phyloP scores from a whole-genome alignment of 2,113 vertebrate species.

The Eonycteris spelaea region DNA sequence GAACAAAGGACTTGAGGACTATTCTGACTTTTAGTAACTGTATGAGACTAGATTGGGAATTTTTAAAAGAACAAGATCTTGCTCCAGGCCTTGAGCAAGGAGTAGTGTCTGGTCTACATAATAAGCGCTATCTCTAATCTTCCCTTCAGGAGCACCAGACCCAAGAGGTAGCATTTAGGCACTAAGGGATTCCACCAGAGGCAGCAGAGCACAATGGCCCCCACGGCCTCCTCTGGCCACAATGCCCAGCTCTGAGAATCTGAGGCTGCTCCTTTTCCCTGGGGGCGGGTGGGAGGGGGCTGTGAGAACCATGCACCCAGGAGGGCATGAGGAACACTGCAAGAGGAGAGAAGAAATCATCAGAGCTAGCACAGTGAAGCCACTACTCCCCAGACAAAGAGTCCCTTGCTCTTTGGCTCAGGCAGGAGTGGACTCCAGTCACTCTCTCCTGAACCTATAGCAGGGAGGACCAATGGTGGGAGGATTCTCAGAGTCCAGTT shows the following conservation, averaged over 20 bases:
- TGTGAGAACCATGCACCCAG: background rate
- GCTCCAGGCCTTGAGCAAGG: background rate
- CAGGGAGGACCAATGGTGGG: background rate
- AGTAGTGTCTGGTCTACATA: background rate
- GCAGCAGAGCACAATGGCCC: rapidly evolving
- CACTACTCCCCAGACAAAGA: background rate
- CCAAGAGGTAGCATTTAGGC: background rate
- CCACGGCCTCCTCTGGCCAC: rapidly evolving
- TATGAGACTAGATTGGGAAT: background rate
- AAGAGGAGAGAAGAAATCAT: background rate
- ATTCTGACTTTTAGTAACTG: background rate
- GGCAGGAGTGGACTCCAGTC: background rate
- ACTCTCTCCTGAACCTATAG: background rate
- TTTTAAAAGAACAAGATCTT: background rate
- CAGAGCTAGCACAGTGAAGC: background rate
- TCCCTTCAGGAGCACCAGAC: background rate
- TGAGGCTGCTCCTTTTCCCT: background rate
- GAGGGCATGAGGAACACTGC: rapidly evolving
- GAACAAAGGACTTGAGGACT: background rate
- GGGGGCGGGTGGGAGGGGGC: rapidly evolving
- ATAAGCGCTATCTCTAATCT: background rate
- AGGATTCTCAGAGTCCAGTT: background rate
- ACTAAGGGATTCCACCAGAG: background rate
- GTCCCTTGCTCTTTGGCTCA: background rate
- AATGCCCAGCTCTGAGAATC: background rate